These are phyloP conservation scores for Dryadula phaetusa DNA, from an alignment of 2,888 invertebrate species.

Conservation along the genomic window DNA sequence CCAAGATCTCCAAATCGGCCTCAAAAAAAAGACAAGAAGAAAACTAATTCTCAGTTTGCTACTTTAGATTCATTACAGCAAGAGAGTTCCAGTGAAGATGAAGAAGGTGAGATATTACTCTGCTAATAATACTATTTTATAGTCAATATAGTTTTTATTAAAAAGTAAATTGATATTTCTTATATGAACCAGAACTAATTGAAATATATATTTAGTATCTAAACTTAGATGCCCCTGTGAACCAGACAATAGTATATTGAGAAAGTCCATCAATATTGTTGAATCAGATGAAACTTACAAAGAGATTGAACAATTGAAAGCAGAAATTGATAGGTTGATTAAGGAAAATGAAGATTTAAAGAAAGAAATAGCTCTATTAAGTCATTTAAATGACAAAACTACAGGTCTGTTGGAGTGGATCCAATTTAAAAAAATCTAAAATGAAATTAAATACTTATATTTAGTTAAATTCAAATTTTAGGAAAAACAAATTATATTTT, in stretches of 20 bases:
- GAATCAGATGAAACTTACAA: constrained; percentile 42
- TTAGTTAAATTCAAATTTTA: too few relatives aligned
- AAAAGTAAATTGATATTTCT: too few relatives aligned
- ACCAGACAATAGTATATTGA: constrained; percentile 41
- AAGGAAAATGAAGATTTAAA: constrained; percentile 64
- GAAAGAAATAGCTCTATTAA: constrained; percentile 63
- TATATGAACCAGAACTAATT: constrained; percentile 1
- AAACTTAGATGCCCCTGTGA: constrained; percentile 45
- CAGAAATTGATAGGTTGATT: constrained; percentile 56
- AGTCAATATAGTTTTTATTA: too few relatives aligned
- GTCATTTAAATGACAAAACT: constrained; percentile 49
- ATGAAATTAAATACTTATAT: neutral
- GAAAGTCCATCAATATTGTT: neutral
- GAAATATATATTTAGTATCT: constrained; percentile 31
- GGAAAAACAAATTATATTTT: too few relatives aligned
- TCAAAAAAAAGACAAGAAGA: constrained; percentile 70
- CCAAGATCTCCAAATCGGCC: constrained; percentile 65
- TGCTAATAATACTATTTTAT: too few relatives aligned
- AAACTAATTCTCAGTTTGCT: constrained; percentile 81
- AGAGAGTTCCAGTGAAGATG: constrained; percentile 85
- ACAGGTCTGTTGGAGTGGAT: constrained; percentile 44
- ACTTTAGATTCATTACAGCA: constrained; percentile 84
- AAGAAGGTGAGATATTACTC: constrained; percentile 83
- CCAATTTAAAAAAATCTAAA: neutral
- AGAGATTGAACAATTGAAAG: constrained; percentile 57